Percentiles rank a stretch among this genome's conserved stretches.
phyloP scores from a whole-genome alignment of 2,888 invertebrate species.

The Metopia argyrocephala region DNA sequence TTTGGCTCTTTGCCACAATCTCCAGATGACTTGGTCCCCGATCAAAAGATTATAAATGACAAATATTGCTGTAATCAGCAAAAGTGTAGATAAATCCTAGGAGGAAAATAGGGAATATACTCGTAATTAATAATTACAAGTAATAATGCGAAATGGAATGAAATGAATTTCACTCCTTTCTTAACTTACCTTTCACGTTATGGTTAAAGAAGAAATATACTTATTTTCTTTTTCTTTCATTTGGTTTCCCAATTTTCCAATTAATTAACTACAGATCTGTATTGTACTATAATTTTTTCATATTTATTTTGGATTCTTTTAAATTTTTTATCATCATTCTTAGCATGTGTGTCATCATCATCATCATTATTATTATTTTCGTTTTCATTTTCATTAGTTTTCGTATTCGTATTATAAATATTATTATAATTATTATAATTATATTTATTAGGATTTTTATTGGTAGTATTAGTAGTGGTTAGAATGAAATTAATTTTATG shows the following conservation, averaged over 20 bases:
- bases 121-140: no score
- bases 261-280: slow-evolving; percentile 76
- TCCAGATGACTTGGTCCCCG: no score
- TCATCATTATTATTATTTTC: slow-evolving; percentile 66
- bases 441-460: slow-evolving; percentile 67
- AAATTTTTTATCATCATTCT: slow-evolving; percentile 63
- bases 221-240: background rate
- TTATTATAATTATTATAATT: slow-evolving; percentile 65
- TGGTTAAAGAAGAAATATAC: background rate
- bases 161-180: no score
- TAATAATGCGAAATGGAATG: no score
- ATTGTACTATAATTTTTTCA: slow-evolving; percentile 79
- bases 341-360: slow-evolving; percentile 53
- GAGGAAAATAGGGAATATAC: no score
- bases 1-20: no score
- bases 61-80: no score
- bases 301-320: slow-evolving; percentile 72
- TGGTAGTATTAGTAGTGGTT: slow-evolving; percentile 64
- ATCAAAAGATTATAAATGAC: no score
- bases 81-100: no score
- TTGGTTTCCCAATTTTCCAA: slow-evolving; percentile 44
- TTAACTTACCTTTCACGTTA: background rate
- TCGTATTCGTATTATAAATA: slow-evolving; percentile 50
- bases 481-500: slow-evolving; percentile 39
- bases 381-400: slow-evolving; percentile 66